Evolutionary conservation across 2,797 vertebrate genomes (phyloP).

Genomic region (Sebastes steindachneri): DNA sequence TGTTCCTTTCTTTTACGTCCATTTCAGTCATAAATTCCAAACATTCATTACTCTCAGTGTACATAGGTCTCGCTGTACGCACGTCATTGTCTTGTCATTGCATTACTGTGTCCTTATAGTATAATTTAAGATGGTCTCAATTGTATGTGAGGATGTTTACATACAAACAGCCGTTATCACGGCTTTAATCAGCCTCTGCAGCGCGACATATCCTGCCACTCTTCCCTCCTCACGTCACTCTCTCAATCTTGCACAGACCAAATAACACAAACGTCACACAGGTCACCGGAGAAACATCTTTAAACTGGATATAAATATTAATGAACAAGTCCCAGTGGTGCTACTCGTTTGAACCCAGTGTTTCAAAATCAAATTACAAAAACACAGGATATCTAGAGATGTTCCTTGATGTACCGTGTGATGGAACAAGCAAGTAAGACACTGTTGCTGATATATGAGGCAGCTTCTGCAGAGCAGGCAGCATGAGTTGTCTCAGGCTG

Average conservation of each 20-base stretch:
- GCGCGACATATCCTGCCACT: constrained; percentile 73
- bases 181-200: constrained; percentile 62
- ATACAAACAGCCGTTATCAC: constrained; percentile 53
- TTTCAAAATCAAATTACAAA: constrained; percentile 1
- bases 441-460: background rate
- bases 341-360: background rate
- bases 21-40: background rate
- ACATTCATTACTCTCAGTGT: background rate
- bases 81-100: background rate
- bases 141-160: constrained; percentile 41
- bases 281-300: constrained; percentile 7
- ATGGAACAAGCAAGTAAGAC: background rate
- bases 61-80: background rate
- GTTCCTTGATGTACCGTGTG: background rate
- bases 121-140: constrained; percentile 10
- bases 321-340: too few relatives aligned
- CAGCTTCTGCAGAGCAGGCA: background rate
- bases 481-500: constrained; percentile 21
- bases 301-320: too few relatives aligned
- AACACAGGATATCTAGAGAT: constrained; percentile 7
- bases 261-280: background rate
- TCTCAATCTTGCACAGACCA: constrained; percentile 26
- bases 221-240: constrained; percentile 37
- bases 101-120: background rate
- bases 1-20: background rate